These are phyloP conservation scores for Drosophila subpulchrella DNA, from an alignment of 1,140 invertebrate species.

Conservation along the genomic window DNA sequence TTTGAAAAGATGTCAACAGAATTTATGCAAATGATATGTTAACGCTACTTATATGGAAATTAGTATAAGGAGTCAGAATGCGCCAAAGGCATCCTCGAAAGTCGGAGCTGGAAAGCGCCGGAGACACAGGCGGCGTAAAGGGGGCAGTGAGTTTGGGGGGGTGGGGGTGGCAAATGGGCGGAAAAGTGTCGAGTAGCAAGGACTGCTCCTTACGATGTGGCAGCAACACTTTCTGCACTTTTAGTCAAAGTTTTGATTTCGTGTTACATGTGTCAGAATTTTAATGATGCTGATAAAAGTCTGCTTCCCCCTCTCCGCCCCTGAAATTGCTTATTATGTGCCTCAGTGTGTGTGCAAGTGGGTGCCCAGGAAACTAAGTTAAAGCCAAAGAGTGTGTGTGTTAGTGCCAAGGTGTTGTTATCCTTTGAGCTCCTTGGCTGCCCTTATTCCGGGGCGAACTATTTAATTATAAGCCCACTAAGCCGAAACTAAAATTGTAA, in stretches of 20 bases:
- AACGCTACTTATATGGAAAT: conserved; percentile 83
- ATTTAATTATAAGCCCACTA: conserved; percentile 65
- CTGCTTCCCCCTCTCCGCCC: conserved; percentile 32
- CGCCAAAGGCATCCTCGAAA: conserved; percentile 68
- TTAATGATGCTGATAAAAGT: conserved; percentile 83
- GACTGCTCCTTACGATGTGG: conserved; percentile 21
- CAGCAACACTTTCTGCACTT: conserved; percentile 77
- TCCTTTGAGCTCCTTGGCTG: conserved; percentile 61
- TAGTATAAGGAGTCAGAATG: conserved; percentile 81
- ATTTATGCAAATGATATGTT: conserved; percentile 84
- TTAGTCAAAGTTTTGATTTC: conserved; percentile 83
- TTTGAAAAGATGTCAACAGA: conserved; percentile 83
- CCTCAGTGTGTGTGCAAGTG: conserved; percentile 39
- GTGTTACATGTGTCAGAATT: conserved; percentile 83
- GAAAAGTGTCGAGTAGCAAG: conserved; percentile 46
- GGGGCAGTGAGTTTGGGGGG: background rate
- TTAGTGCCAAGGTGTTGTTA: conserved; percentile 52
- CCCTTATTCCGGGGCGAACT: conserved; percentile 47
- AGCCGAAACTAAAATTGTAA: conserved; percentile 50
- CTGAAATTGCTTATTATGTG: conserved; percentile 78
- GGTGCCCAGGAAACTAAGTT: conserved; percentile 18
- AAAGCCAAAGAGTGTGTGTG: conserved; percentile 7
- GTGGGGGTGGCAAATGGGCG: background rate
- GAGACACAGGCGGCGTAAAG: background rate
- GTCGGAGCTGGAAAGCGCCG: conserved; percentile 17